Percentiles rank a stretch among this genome's conserved stretches.
These are phyloP conservation scores for Cataglyphis livida DNA, from an alignment of 2,888 invertebrate genomes.

Conservation along the genomic window DNA sequence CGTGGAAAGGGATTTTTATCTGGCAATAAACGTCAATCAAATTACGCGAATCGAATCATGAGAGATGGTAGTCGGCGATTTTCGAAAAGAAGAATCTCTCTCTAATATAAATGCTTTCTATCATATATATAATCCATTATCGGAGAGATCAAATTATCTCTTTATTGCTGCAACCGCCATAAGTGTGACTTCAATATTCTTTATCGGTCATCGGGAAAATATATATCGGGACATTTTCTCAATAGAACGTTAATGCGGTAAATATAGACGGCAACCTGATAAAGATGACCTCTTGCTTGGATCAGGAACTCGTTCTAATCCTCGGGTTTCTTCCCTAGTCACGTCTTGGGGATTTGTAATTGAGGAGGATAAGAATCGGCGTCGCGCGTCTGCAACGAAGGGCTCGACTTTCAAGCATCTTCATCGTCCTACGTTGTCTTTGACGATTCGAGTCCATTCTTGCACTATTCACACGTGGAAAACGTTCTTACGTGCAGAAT, in stretches of 20 bases:
- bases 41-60: constrained; percentile 19
- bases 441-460: constrained; percentile 65
- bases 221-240: constrained; percentile 30
- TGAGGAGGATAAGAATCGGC: constrained; percentile 75
- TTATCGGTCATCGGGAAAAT: constrained; percentile 38
- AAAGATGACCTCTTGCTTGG: constrained; percentile 62
- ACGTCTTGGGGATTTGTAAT: constrained; percentile 77
- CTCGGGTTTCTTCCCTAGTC: constrained; percentile 69
- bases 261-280: constrained; percentile 65
- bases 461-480: constrained; percentile 67
- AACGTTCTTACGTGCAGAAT: constrained; percentile 69
- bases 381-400: constrained; percentile 67
- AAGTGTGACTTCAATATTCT: constrained; percentile 61
- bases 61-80: constrained; percentile 51
- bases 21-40: constrained; percentile 49
- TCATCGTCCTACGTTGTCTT: constrained; percentile 38
- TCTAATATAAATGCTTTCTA: background rate
- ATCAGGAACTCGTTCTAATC: constrained; percentile 68
- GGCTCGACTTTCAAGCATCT: constrained; percentile 55
- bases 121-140: background rate
- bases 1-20: constrained; percentile 47
- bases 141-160: background rate
- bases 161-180: background rate
- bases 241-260: constrained; percentile 60
- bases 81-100: constrained; percentile 2